Percentiles rank a stretch among this genome's conserved stretches.
These are phyloP conservation scores for Dichetophora obliterata DNA, from an alignment of 2,888 invertebrate species.

Conservation along the genomic window DNA sequence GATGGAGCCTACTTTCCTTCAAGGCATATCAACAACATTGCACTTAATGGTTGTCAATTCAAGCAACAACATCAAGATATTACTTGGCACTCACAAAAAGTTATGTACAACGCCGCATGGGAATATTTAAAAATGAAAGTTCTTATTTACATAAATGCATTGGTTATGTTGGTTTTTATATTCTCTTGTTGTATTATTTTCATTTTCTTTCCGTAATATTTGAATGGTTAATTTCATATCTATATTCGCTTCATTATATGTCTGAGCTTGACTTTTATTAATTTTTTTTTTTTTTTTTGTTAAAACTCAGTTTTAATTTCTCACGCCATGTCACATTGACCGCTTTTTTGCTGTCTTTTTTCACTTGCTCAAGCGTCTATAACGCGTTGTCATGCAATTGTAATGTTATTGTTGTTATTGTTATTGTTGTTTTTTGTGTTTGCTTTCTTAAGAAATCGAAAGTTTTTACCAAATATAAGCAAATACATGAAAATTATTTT, in stretches of 20 bases:
- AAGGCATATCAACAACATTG: no score
- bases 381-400: not conserved
- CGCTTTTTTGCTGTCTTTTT: not conserved
- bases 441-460: conserved; percentile 2
- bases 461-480: not conserved
- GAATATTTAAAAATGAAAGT: conserved; percentile 15
- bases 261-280: not conserved
- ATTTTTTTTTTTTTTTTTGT: not conserved
- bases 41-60: no score
- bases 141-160: not conserved
- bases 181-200: not conserved
- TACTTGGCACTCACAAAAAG: not conserved
- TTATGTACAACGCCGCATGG: no score
- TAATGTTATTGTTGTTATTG: not conserved
- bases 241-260: not conserved
- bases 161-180: not conserved
- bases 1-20: no score
- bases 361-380: not conserved
- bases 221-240: not conserved
- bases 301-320: not conserved
- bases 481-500: no score
- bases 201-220: not conserved
- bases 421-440: not conserved
- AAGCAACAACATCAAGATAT: not conserved
- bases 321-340: not conserved